Evolutionary conservation across 2,797 vertebrate species (phyloP).

Genomic region (Thripadectes ignobilis): DNA sequence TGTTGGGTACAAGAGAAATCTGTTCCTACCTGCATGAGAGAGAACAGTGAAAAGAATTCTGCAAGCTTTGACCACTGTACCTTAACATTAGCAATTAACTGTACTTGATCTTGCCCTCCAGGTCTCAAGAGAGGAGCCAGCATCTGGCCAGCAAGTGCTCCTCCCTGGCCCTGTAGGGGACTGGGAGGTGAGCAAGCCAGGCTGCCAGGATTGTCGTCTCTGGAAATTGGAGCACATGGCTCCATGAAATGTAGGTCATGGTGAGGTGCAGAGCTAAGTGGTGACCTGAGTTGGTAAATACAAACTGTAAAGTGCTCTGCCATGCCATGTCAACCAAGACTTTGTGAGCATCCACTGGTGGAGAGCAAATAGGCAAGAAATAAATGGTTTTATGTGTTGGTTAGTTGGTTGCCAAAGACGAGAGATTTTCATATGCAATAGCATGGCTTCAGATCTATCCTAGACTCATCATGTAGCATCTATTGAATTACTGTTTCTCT

Average conservation of each 20-base stretch:
- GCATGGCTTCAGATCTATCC: background rate
- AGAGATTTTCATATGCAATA: background rate
- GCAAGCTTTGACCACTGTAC: background rate
- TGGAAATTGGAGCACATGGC: background rate
- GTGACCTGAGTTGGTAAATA: background rate
- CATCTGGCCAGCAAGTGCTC: background rate
- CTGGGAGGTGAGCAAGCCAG: rapidly evolving
- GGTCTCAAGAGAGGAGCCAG: background rate
- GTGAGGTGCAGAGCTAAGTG: background rate
- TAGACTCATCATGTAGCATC: background rate
- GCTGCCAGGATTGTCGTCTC: background rate
- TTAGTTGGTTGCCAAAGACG: background rate
- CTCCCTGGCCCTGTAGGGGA: background rate
- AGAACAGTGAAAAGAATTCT: background rate
- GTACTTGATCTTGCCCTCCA: background rate
- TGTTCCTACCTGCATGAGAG: background rate
- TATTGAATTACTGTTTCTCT: background rate
- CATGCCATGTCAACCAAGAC: background rate
- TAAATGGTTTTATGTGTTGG: background rate
- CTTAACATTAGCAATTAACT: background rate
- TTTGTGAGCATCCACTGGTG: background rate
- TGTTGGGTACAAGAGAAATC: background rate
- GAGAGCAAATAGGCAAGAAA: background rate
- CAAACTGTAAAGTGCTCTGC: background rate
- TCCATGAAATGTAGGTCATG: background rate